A percentile compares a stretch with the other conserved stretches of the same genome.
phyloP scores from a whole-genome alignment of 2,113 vertebrate species.

The Alexandromys fortis region DNA sequence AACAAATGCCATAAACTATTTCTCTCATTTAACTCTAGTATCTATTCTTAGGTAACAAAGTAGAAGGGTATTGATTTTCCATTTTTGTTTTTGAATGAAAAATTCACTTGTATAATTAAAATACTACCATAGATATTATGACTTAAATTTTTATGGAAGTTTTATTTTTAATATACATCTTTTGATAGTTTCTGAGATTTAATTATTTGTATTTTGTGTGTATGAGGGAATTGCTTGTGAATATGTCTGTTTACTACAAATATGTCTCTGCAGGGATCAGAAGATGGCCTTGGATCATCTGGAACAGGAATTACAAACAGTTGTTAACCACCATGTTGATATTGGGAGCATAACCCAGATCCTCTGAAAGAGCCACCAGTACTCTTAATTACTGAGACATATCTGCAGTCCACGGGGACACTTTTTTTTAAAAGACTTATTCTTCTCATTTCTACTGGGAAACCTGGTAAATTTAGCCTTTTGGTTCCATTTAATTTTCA shows the following conservation, averaged over 20 bases:
- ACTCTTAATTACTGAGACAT: background rate
- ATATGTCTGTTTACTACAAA: background rate
- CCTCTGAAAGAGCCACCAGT: background rate
- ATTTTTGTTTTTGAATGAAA: slow-evolving; percentile 37
- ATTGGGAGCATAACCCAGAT: background rate
- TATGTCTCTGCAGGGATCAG: background rate
- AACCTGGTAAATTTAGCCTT: background rate
- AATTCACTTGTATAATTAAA: background rate
- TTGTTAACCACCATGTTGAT: background rate
- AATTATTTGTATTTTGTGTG: background rate
- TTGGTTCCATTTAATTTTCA: background rate
- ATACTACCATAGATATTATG: background rate
- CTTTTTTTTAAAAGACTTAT: background rate
- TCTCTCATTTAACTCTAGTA: background rate
- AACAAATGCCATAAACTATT: background rate
- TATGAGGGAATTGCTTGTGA: background rate
- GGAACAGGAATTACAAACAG: background rate
- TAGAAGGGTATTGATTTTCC: background rate
- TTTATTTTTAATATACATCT: background rate
- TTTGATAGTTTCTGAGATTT: background rate
- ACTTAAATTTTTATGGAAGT: background rate
- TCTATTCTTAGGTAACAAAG: background rate
- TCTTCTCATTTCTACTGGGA: slow-evolving; percentile 4
- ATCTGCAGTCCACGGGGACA: background rate
- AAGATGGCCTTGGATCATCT: background rate